phyloP scores from a whole-genome alignment of 2,888 invertebrate species.

The Mythimna albipuncta region DNA sequence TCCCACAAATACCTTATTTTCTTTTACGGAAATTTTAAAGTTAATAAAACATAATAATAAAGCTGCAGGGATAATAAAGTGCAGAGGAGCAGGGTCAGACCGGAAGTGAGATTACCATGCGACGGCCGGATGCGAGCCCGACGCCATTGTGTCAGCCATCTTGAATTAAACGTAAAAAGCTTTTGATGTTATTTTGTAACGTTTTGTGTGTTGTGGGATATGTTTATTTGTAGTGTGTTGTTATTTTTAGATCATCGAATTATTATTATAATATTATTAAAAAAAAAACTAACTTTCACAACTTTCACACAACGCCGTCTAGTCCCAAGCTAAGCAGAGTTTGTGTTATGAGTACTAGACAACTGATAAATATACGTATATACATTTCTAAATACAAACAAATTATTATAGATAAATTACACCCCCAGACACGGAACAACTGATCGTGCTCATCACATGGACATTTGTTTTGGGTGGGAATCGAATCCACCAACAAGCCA shows the following conservation, averaged over 20 bases:
- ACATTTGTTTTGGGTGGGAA: too few species aligned
- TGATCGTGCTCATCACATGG: too few species aligned
- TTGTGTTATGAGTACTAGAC: too few species aligned
- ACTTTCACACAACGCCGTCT: too few species aligned
- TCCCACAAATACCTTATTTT: conserved; percentile 36
- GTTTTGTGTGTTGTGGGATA: conserved; percentile 38
- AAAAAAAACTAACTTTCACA: too few species aligned
- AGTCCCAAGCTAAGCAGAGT: too few species aligned
- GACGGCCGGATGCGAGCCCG: conserved; percentile 84
- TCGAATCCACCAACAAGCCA: too few species aligned
- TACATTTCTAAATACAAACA: too few species aligned
- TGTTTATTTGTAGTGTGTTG: background rate
- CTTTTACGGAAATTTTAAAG: conserved; percentile 45
- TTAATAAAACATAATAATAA: conserved; percentile 57
- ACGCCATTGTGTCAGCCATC: conserved; percentile 84
- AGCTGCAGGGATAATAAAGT: conserved; percentile 60
- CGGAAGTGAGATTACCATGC: conserved; percentile 82
- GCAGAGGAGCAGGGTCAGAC: conserved; percentile 65
- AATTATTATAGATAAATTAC: too few species aligned
- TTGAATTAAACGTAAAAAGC: conserved; percentile 70
- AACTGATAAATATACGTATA: too few species aligned
- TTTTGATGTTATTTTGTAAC: conserved; percentile 56
- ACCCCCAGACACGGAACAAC: too few species aligned
- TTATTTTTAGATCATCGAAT: conserved; percentile 7
- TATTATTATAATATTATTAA: background rate